These are phyloP conservation scores for Trypoxylon attenuatum DNA, from an alignment of 2,888 invertebrate genomes.

Conservation along the genomic window DNA sequence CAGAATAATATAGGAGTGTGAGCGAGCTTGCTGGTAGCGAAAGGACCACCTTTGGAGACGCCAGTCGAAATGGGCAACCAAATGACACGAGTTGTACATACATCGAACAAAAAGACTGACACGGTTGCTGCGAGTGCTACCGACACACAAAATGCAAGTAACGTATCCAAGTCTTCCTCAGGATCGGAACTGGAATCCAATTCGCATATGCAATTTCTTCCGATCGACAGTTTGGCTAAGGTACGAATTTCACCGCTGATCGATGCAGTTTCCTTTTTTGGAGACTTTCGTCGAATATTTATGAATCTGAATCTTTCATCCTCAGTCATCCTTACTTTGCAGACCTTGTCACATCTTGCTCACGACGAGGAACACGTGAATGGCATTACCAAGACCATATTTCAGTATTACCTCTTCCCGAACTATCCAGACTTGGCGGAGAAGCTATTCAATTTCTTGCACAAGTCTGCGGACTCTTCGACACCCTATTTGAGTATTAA, in stretches of 20 bases:
- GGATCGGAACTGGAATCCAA: conserved; percentile 81
- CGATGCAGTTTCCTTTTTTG: not conserved
- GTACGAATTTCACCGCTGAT: conserved; percentile 73
- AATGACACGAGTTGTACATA: conserved; percentile 56
- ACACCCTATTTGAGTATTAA: conserved; percentile 79
- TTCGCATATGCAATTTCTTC: conserved; percentile 80
- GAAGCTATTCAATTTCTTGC: conserved; percentile 81
- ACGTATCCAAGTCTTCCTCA: conserved; percentile 76
- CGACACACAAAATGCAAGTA: conserved; percentile 34
- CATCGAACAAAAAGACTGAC: conserved; percentile 53
- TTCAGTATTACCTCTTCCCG: conserved; percentile 87
- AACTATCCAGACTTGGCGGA: conserved; percentile 83
- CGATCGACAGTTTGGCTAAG: conserved; percentile 86
- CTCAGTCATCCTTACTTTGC: conserved; percentile 35
- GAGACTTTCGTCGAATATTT: not conserved
- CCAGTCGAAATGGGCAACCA: conserved; percentile 61
- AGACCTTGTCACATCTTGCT: conserved; percentile 83
- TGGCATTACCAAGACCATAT: conserved; percentile 83
- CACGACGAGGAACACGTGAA: conserved; percentile 83
- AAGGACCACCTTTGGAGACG: too few species aligned
- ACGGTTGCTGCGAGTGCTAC: conserved; percentile 22
- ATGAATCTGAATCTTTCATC: not conserved
- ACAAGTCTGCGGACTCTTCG: conserved; percentile 78
- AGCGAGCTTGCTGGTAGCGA: too few species aligned
- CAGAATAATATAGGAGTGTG: conserved; percentile 1